These are phyloP conservation scores for Malurus leucopterus DNA, from an alignment of 2,797 vertebrate species.

Conservation along the genomic window DNA sequence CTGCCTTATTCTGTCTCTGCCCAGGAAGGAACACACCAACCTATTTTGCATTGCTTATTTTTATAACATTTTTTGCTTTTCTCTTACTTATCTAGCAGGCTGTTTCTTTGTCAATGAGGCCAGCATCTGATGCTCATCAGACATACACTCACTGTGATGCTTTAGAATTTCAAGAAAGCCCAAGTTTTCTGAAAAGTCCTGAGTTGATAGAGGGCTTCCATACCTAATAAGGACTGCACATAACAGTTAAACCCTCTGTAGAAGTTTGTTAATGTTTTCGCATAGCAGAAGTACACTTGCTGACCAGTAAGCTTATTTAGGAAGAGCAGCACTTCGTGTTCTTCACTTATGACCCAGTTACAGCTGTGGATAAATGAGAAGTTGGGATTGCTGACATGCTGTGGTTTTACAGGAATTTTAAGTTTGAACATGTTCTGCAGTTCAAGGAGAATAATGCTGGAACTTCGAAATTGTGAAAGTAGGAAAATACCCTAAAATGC, in stretches of 20 bases:
- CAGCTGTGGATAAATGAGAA: not conserved
- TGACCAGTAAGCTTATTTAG: not conserved
- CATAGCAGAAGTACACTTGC: not conserved
- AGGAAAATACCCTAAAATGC: not conserved
- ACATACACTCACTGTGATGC: not conserved
- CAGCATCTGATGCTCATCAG: rapidly evolving
- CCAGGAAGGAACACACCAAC: not conserved
- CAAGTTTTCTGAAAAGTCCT: not conserved
- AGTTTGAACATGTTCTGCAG: not conserved
- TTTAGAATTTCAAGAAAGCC: not conserved
- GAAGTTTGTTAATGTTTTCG: not conserved
- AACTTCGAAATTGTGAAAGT: not conserved
- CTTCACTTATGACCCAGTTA: constrained; percentile 1
- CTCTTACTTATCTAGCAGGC: not conserved
- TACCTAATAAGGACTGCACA: not conserved
- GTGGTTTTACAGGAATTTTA: not conserved
- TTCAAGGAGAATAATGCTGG: not conserved
- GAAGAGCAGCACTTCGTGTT: not conserved
- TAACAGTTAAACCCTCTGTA: not conserved
- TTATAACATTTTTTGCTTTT: not conserved
- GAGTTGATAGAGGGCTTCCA: not conserved
- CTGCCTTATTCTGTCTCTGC: not conserved
- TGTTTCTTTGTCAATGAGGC: not conserved
- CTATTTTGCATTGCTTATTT: not conserved
- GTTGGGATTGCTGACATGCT: not conserved